Conservation (phyloP, 1,140 invertebrate genomes). For the Lepidotrigona ventralis region DNA sequence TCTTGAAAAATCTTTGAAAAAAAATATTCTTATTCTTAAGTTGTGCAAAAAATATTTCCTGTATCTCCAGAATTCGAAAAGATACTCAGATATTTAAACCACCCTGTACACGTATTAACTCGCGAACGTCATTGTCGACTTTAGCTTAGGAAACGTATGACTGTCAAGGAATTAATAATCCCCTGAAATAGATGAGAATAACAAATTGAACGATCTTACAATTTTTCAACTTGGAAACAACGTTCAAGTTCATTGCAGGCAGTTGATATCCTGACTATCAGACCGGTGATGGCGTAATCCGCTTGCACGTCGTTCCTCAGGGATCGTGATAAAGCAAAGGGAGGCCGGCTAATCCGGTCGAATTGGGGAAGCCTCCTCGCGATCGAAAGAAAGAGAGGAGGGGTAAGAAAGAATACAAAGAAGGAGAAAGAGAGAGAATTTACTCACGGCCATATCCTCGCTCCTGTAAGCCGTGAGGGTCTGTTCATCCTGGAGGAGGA, state of each 20-base stretch:
- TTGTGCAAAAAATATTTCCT: no score
- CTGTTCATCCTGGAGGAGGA: slow-evolving; percentile 91
- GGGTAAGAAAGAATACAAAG: not conserved
- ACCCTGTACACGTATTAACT: no score
- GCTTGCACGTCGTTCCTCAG: not conserved
- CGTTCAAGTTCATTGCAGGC: not conserved
- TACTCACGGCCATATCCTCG: slow-evolving; percentile 93
- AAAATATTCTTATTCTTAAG: no score
- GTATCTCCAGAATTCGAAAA: no score
- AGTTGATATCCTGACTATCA: not conserved
- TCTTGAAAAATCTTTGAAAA: no score
- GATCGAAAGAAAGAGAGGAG: not conserved
- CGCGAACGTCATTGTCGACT: no score
- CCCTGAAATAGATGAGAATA: no score
- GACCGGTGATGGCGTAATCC: slow-evolving; percentile 32
- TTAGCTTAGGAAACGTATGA: no score
- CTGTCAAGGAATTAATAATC: no score
- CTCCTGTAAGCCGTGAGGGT: slow-evolving; percentile 92
- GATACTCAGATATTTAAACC: no score
- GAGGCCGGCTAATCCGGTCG: not conserved
- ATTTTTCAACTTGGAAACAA: not conserved
- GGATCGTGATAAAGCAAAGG: not conserved
- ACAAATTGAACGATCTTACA: no score
- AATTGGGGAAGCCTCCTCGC: slow-evolving; percentile 1
- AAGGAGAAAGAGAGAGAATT: slow-evolving; percentile 27